A percentile compares a stretch with the other conserved stretches of the same genome.
Evolutionary conservation across 2,888 invertebrate species (phyloP).

Genomic region (Gymnocheta viridis): DNA sequence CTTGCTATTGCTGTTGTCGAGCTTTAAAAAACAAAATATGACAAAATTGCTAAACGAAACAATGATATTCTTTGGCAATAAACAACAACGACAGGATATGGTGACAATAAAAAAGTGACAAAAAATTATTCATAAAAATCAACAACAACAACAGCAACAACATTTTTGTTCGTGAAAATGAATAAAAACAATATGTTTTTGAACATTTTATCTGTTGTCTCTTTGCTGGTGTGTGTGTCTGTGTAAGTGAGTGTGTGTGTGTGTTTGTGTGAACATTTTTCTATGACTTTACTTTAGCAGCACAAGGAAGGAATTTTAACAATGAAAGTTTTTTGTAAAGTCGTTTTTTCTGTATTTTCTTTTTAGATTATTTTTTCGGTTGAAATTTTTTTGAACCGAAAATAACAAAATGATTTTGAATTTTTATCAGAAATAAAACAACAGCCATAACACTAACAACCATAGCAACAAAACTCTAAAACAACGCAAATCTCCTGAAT

Average conservation of each 20-base stretch:
- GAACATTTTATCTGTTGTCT: conserved; percentile 28
- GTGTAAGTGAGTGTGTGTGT: background rate
- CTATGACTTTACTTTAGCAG: conserved; percentile 3
- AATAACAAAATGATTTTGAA: conserved; percentile 59
- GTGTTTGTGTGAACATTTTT: background rate
- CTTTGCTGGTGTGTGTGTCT: background rate
- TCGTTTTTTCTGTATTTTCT: conserved; percentile 12
- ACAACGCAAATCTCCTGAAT: conserved; percentile 34
- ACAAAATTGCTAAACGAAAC: conserved; percentile 68
- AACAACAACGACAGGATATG: conserved; percentile 64
- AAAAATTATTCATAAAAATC: conserved; percentile 16
- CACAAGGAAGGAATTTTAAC: conserved; percentile 25
- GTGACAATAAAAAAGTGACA: conserved; percentile 56
- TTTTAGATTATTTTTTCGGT: conserved; percentile 28
- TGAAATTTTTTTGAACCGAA: conserved; percentile 42
- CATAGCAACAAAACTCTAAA: conserved; percentile 15
- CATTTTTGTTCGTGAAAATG: conserved; percentile 52
- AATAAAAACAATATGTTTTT: conserved; percentile 65
- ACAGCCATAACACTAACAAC: conserved; percentile 18
- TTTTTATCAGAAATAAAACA: conserved; percentile 55
- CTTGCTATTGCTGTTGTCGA: conserved; percentile 36
- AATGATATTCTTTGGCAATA: conserved; percentile 62
- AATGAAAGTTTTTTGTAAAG: conserved; percentile 6
- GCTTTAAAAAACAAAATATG: conserved; percentile 47
- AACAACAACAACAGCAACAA: conserved; percentile 21